Evolutionary conservation across 2,113 vertebrate species (phyloP).

Genomic region (Planiliza haematocheilus): DNA sequence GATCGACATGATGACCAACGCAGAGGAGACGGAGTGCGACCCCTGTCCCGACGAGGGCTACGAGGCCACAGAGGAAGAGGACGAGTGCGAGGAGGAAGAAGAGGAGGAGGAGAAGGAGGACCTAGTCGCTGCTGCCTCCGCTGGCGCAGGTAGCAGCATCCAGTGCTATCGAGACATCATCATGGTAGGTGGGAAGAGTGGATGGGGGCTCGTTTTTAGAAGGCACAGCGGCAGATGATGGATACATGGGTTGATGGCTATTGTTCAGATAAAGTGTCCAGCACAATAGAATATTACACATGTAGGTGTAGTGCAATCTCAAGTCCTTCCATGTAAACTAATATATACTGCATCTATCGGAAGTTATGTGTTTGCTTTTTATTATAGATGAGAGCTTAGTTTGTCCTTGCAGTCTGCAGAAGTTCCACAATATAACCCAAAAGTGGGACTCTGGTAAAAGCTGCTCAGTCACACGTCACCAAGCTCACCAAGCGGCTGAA

Average conservation of each 20-base stretch:
- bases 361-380: not conserved
- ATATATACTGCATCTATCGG: not conserved
- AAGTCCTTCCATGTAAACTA: not conserved
- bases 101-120: conserved; percentile 81
- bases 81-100: conserved; percentile 81
- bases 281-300: not conserved
- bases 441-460: not conserved
- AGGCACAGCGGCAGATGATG: no score
- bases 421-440: not conserved
- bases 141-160: conserved; percentile 69
- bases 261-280: not conserved
- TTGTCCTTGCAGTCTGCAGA: no score
- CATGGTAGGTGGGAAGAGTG: conserved; percentile 78
- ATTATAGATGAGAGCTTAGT: not conserved
- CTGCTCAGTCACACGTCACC: no score
- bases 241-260: no score
- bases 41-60: conserved; percentile 93
- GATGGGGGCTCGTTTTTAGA: not conserved
- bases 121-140: not conserved
- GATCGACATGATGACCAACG: conserved; percentile 96
- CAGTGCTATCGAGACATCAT: conserved; percentile 90
- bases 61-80: conserved; percentile 93
- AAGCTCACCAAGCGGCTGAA: no score
- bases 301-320: not conserved
- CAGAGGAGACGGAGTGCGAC: conserved; percentile 81